Evolutionary conservation across 2,888 invertebrate species (phyloP), one percentile per base, ranked within the genome.

Genomic region (Panopea generosa): DNA sequence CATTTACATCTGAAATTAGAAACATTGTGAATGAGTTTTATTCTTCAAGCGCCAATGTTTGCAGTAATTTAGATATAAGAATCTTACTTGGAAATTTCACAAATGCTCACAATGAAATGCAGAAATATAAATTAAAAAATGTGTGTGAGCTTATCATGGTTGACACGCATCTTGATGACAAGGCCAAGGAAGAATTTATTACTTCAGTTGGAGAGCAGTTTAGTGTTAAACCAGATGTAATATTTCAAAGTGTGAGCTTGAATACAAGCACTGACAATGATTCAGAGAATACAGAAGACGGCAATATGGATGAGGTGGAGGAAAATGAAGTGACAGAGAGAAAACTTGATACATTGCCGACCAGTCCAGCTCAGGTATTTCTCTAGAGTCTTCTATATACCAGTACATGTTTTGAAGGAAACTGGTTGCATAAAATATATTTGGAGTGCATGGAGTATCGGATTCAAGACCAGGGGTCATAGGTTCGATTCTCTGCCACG

Each of bases 71-170:
- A 40, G 87, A 90, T 67, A 76, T 90, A 3, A 52, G 86, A 24
- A 81, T 90, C 3, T 60, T 90, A n/a, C 65, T 89, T 2, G 83
- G 83, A 9, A 86, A 89, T 79, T 73, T 89, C 11, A 76, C 83
- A 14, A 86, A 84, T 52, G 56, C 45, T 45, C 24, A 49, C 38
- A 16, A 38, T n/a, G 29, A 59, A 20, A 47, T 69, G n/a, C 50
- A 61, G 3, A 55, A 49, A 20, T 83, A 84, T 33, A 70, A 67
- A 26, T 63, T 82, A 14, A 63, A 57, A 38, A 65, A 73, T 14
- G 55, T 66, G 9, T 82, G 76, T 79, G 82, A 82, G 61, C 50
- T 83, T 7, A 69, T 80, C n/a, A 53, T 83, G 26, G 60, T 77
- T 52, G 84, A 83, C 40, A 61, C 62, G 22, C 45, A 74, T 38